Percentiles rank a stretch among this genome's conserved stretches.
Evolutionary conservation across 1,140 invertebrate species (phyloP).

Genomic region (Drosophila nigrodunni): DNA sequence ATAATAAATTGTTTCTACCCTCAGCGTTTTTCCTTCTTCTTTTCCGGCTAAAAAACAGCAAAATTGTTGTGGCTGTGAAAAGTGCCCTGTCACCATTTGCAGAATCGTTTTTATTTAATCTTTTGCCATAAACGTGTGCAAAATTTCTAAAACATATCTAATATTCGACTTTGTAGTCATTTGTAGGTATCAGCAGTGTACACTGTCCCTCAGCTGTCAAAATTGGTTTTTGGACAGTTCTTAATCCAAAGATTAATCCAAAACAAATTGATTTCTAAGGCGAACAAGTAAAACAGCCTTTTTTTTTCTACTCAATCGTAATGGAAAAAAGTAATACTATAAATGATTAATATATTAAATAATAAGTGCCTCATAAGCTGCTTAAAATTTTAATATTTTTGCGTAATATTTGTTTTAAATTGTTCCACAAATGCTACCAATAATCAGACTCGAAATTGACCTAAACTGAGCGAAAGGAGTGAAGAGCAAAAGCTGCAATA

Average conservation of each 20-base stretch:
- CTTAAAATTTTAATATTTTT: not conserved
- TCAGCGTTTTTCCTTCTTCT: constrained; percentile 26
- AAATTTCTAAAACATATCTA: constrained; percentile 59
- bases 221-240: not conserved
- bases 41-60: constrained; percentile 45
- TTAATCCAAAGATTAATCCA: constrained; percentile 5
- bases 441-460: not conserved
- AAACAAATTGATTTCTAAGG: not conserved
- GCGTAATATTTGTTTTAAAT: not conserved
- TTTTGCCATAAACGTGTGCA: constrained; percentile 56
- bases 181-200: not conserved
- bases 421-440: not conserved
- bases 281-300: too few relatives aligned
- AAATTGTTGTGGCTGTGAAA: constrained; percentile 34
- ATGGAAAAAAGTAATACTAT: too few relatives aligned
- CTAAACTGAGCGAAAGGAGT: not conserved
- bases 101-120: constrained; percentile 62
- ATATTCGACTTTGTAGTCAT: constrained; percentile 3
- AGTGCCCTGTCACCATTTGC: constrained; percentile 69
- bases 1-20: constrained; percentile 63
- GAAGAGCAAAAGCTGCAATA: not conserved
- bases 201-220: not conserved
- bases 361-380: too few relatives aligned
- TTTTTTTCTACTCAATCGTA: too few relatives aligned
- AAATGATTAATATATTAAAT: too few relatives aligned